Percentiles rank a stretch among this genome's conserved stretches.
Evolutionary conservation across 2,888 invertebrate species (phyloP).

Genomic region (Heliconius cydno): DNA sequence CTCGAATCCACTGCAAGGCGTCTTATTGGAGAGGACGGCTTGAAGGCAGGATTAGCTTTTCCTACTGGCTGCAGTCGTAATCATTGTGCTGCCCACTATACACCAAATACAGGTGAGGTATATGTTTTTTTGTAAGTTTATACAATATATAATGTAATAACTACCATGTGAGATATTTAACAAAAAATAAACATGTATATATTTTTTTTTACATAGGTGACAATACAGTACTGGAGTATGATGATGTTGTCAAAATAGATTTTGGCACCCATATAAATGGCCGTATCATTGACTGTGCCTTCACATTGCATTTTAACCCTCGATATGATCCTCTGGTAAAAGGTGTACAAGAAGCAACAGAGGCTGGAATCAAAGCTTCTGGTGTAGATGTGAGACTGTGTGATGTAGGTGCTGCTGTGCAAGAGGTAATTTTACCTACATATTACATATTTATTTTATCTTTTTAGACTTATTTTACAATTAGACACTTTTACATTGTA

Average conservation of each 20-base stretch:
- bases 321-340: slow-evolving; percentile 97
- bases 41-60: slow-evolving; percentile 97
- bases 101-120: slow-evolving; percentile 94
- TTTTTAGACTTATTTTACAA: neutral
- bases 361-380: slow-evolving; percentile 97
- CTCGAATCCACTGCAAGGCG: slow-evolving; percentile 95
- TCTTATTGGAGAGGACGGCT: slow-evolving; percentile 96
- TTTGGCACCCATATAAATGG: slow-evolving; percentile 99
- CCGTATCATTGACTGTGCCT: slow-evolving; percentile 99
- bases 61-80: slow-evolving; percentile 99
- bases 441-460: neutral
- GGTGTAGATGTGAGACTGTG: slow-evolving; percentile 99
- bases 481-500: too few relatives aligned
- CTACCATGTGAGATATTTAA: neutral
- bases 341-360: slow-evolving; percentile 98
- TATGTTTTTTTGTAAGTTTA: neutral
- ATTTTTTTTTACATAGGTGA: slow-evolving; percentile 84
- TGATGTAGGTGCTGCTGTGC: slow-evolving; percentile 97
- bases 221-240: slow-evolving; percentile 95
- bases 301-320: slow-evolving; percentile 97
- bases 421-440: slow-evolving; percentile 84
- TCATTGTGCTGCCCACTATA: slow-evolving; percentile 99
- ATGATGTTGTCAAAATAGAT: slow-evolving; percentile 99
- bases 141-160: neutral
- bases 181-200: neutral